Percentiles rank a stretch among this genome's conserved stretches.
Evolutionary conservation across 2,888 invertebrate species (phyloP).

Genomic region (Pardosa pseudoannulata): DNA sequence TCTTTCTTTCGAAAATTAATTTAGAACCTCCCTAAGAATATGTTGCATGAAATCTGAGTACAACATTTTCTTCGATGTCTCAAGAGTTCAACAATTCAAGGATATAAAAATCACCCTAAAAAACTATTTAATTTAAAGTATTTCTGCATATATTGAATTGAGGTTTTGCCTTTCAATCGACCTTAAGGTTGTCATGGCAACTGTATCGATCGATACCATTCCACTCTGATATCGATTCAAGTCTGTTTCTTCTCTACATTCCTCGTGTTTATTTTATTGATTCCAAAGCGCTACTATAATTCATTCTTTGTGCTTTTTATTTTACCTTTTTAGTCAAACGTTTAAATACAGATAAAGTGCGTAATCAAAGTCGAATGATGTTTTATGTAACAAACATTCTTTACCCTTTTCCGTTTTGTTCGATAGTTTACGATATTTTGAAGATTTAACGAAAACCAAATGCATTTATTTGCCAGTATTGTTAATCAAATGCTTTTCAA

Average conservation of each 20-base stretch:
- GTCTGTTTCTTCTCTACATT: background rate
- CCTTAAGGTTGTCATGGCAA: conserved; percentile 52
- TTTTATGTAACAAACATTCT: too few species aligned
- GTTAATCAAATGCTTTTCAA: too few species aligned
- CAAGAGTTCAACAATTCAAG: background rate
- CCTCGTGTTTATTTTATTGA: conserved; percentile 12
- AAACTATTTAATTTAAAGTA: background rate
- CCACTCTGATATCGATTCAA: conserved; percentile 41
- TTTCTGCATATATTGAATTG: conserved; percentile 3
- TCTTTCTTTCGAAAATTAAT: background rate
- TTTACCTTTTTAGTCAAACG: conserved; percentile 10
- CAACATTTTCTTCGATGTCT: background rate
- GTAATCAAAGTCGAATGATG: background rate
- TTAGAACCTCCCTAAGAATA: background rate
- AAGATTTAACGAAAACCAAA: too few species aligned
- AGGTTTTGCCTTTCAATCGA: conserved; percentile 61
- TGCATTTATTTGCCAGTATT: too few species aligned
- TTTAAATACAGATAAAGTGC: background rate
- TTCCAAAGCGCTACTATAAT: background rate
- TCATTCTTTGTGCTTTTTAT: background rate
- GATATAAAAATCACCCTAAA: background rate
- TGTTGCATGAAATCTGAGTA: background rate
- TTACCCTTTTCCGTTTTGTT: too few species aligned
- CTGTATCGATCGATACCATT: conserved; percentile 51
- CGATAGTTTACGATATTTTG: too few species aligned